Evolutionary conservation across 2,113 vertebrate species (phyloP), one percentile per base, ranked within the genome.

Genomic region (Misgurnus anguillicaudatus): DNA sequence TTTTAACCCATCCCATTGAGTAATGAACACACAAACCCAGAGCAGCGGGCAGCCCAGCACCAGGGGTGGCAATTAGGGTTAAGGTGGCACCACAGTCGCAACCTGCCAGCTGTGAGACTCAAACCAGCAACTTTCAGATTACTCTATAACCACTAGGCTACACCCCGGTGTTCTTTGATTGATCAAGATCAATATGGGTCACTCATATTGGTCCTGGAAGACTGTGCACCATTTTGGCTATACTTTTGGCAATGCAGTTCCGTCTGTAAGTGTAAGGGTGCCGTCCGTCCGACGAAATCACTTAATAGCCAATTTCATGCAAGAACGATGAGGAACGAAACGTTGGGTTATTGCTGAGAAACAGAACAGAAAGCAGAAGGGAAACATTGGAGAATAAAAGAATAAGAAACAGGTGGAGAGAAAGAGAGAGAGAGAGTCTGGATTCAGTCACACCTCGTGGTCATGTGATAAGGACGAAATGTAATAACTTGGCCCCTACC

Each of bases 281-380:
- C 65, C 84, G 75, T 85, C 83, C 82, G 65, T 87, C 83, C 80
- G 19, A 16, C 78, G 87, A 82, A 87, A 85, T 68, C 84, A 87
- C 87, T 85, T 89, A 87, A 90, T 88, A 88, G 87, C 86, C 88
- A 92, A 90, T 92, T 92, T 91, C 89, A 92, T 90, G 89, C 89
- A 86, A 88, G 87, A 89, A 86, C 83, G 87, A 88, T 82, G 84
- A 86, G 87, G 78, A 87, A 83, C 86, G 76, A 89, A 86, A 85
- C 86, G 85, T 70, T 82, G 83, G 74, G 83, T 89, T 89, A 87
- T 89, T 89, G 87, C 85, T 82, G 47, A 79, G 16, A 16, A 51
- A 70, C 45, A 9, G 67, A 78, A 31, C n/a, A 74, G 39, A 64
- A 47, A 21, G 6, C 5, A 45, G n/a, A 19, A n/a, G n/a, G n/a